Conservation (phyloP, 1,140 invertebrate genomes). For the Helicoverpa armigera region DNA sequence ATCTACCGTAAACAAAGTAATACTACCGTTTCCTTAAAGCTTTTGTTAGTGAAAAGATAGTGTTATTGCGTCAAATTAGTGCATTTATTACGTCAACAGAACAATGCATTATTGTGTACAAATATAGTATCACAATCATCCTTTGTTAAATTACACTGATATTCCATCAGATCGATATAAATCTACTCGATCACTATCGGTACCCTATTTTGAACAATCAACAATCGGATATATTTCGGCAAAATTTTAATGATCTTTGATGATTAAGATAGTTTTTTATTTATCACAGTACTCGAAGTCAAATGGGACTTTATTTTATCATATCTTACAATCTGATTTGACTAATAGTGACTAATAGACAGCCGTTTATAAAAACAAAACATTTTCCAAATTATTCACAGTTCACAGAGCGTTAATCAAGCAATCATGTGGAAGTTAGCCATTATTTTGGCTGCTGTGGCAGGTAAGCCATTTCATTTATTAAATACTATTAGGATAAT, state of each 20-base stretch:
- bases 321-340: neutral
- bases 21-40: too few species aligned
- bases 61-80: too few species aligned
- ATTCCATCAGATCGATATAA: neutral
- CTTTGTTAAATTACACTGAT: slow-evolving; percentile 1
- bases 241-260: neutral
- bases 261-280: neutral
- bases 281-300: neutral
- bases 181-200: neutral
- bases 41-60: too few species aligned
- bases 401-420: slow-evolving; percentile 49
- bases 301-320: neutral
- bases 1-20: too few species aligned
- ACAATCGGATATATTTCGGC: neutral
- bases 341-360: neutral
- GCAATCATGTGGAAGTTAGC: slow-evolving; percentile 43
- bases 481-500: neutral
- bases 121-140: neutral
- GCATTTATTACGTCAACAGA: too few species aligned
- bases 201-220: slow-evolving; percentile 1
- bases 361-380: neutral
- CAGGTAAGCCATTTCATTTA: slow-evolving; percentile 26
- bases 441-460: slow-evolving; percentile 21
- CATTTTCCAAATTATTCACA: neutral
- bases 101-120: too few species aligned